Evolutionary conservation across 2,888 invertebrate genomes (phyloP).

Genomic region (Harpalus rubripes): DNA sequence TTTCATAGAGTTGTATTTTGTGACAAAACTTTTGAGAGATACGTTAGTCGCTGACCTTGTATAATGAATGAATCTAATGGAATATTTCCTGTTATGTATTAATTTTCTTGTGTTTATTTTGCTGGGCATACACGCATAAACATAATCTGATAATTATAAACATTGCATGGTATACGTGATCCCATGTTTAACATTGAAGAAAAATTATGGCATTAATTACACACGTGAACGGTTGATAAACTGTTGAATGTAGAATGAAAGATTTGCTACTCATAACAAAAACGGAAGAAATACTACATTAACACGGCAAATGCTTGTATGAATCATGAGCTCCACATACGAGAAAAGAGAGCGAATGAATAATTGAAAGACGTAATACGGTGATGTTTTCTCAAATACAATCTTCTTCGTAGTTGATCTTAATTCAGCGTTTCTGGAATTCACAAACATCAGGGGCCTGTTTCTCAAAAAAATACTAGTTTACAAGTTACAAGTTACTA

Average conservation of each 20-base stretch:
- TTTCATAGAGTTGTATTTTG: too few relatives aligned
- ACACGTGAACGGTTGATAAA: conserved; percentile 55
- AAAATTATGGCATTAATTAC: conserved; percentile 54
- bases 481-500: too few relatives aligned
- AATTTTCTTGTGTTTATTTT: conserved; percentile 61
- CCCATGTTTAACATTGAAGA: conserved; percentile 50
- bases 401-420: too few relatives aligned
- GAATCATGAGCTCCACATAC: too few relatives aligned
- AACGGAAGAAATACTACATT: not conserved
- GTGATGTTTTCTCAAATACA: too few relatives aligned
- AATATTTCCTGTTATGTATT: conserved; percentile 53
- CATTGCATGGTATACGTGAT: conserved; percentile 59
- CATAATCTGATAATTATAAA: conserved; percentile 67
- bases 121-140: conserved; percentile 55
- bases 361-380: too few relatives aligned
- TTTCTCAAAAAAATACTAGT: too few relatives aligned
- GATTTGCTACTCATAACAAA: not conserved
- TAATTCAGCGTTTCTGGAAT: too few relatives aligned
- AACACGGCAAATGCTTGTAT: not conserved
- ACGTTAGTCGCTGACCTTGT: not conserved
- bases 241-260: conserved; percentile 5
- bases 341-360: too few relatives aligned
- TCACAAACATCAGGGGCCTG: too few relatives aligned
- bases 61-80: conserved; percentile 8
- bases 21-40: too few relatives aligned